Conservation (phyloP, 2,797 vertebrate genomes). For the Pyrocephalus nanus region DNA sequence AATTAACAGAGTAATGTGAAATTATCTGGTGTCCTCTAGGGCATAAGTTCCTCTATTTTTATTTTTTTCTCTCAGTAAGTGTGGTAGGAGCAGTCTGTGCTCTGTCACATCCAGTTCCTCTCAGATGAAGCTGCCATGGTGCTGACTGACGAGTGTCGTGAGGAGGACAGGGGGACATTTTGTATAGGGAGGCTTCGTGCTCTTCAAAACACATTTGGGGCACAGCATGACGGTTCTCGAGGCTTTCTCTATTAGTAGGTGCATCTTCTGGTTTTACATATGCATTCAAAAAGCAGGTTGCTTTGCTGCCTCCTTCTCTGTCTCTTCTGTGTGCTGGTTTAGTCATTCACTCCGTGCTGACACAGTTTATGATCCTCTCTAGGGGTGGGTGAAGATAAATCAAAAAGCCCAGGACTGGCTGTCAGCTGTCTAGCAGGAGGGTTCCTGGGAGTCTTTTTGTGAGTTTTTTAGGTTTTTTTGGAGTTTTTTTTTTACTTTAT, state of each 20-base stretch:
- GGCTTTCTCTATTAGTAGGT: not conserved
- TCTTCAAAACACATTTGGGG: not conserved
- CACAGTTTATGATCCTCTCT: not conserved
- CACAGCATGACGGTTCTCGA: accelerated
- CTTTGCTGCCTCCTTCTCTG: not conserved
- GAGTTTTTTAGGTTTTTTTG: not conserved
- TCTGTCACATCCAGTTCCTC: not conserved
- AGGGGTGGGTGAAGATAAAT: not conserved
- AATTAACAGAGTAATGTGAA: not conserved
- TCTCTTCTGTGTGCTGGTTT: not conserved
- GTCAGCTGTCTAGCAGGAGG: not conserved
- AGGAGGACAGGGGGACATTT: constrained; percentile 6
- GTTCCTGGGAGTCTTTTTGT: not conserved
- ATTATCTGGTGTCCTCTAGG: not conserved
- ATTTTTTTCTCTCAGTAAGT: not conserved
- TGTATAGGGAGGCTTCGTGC: not conserved
- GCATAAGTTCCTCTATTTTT: not conserved
- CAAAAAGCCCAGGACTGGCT: not conserved
- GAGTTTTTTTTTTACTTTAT: not conserved
- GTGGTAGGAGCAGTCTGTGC: not conserved
- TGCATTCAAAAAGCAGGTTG: not conserved
- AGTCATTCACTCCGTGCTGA: not conserved
- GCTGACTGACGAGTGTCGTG: accelerated
- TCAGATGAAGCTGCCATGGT: not conserved
- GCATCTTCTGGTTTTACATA: accelerated